phyloP scores from a whole-genome alignment of 2,888 invertebrate species.

The Cepaea hortensis region DNA sequence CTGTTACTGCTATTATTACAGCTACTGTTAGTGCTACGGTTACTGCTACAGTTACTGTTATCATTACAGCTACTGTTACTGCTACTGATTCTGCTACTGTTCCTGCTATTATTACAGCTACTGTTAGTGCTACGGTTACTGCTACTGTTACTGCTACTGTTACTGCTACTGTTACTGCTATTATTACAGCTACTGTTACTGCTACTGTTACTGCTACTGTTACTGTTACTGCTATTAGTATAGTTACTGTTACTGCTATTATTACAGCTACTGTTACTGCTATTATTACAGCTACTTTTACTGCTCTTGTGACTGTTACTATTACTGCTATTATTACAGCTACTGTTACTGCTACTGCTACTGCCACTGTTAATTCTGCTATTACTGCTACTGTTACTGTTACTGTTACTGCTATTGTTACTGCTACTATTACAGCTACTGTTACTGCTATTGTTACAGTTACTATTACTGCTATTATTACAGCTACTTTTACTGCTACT shows the following conservation, averaged over 20 bases:
- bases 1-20: not conserved
- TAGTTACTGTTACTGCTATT: too few relatives aligned
- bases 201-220: not conserved
- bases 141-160: not conserved
- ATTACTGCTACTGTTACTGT: not conserved
- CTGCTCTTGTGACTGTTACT: not conserved
- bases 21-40: not conserved
- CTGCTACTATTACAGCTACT: conserved; percentile 14
- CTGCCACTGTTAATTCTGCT: too few relatives aligned
- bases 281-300: too few relatives aligned
- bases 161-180: not conserved
- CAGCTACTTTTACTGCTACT: not conserved
- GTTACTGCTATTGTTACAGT: not conserved
- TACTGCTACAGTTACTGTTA: not conserved
- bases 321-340: too few relatives aligned
- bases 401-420: conserved; percentile 16
- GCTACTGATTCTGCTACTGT: not conserved
- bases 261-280: too few relatives aligned
- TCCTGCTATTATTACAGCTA: not conserved
- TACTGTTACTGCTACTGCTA: too few relatives aligned
- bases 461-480: conserved; percentile 17
- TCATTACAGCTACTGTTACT: conserved; percentile 3
- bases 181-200: too few relatives aligned
- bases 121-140: too few relatives aligned
- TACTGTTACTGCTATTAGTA: conserved; percentile 5